Evolutionary conservation across 53 echinoderm and acorn worm species (phyloP).

Genomic region (Temnopleurus reevesii): DNA sequence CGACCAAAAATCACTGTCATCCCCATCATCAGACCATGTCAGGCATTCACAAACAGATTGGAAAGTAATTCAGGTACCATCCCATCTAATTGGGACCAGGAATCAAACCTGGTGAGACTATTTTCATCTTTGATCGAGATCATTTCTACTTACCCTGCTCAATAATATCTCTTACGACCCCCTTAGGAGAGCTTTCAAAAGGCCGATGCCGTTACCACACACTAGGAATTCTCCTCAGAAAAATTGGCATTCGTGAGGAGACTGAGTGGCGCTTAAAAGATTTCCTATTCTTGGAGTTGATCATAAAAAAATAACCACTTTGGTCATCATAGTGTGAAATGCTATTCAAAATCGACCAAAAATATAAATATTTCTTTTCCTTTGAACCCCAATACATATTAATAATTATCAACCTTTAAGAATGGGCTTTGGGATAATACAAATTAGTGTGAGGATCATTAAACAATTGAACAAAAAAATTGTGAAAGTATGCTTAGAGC

Average conservation of each 20-base stretch:
- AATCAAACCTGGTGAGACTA: neutral
- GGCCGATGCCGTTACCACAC: neutral
- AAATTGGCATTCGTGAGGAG: neutral
- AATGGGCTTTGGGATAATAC: too few species aligned
- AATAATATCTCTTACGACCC: neutral
- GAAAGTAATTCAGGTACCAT: conserved; percentile 1
- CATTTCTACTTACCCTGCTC: neutral
- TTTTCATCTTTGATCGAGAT: neutral
- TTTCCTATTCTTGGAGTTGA: too few species aligned
- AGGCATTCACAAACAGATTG: conserved; percentile 26
- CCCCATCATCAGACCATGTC: neutral
- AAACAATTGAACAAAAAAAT: too few species aligned
- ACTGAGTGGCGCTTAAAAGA: too few species aligned
- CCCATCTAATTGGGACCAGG: conserved; percentile 1
- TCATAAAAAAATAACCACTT: too few species aligned
- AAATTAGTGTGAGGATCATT: too few species aligned
- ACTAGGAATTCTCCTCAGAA: neutral
- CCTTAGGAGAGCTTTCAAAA: neutral
- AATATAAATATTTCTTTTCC: too few species aligned
- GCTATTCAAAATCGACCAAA: too few species aligned
- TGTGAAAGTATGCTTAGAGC: too few species aligned
- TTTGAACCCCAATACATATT: too few species aligned
- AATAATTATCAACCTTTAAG: too few species aligned
- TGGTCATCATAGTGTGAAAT: too few species aligned
- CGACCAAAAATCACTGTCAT: neutral